phyloP scores from a whole-genome alignment of 2,797 vertebrate species.

The Limosa lapponica region DNA sequence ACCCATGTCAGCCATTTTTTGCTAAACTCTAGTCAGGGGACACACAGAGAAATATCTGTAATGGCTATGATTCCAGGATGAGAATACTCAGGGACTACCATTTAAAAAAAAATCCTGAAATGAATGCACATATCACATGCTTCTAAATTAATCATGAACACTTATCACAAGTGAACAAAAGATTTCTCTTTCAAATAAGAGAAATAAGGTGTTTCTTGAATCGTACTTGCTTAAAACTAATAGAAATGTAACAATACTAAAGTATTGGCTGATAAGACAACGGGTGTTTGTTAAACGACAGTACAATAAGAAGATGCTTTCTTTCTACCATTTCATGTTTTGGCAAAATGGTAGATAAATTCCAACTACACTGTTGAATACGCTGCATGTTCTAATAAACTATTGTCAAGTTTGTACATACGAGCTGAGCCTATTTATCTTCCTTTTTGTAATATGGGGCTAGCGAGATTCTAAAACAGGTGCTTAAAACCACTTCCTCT shows the following conservation, averaged over 20 bases:
- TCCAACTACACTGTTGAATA: not conserved
- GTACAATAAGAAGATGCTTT: not conserved
- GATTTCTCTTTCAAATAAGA: not conserved
- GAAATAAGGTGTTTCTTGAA: not conserved
- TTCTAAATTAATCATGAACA: not conserved
- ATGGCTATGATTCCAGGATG: not conserved
- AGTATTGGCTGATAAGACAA: not conserved
- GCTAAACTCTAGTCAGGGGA: not conserved
- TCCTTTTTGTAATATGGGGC: not conserved
- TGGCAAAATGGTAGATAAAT: not conserved
- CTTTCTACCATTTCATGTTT: not conserved
- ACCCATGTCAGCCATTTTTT: not conserved
- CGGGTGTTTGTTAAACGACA: not conserved
- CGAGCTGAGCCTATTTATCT: not conserved
- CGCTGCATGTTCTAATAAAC: not conserved
- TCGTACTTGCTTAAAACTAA: not conserved
- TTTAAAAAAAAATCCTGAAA: not conserved
- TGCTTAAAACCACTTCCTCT: not conserved
- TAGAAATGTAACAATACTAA: not conserved
- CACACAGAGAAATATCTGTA: not conserved
- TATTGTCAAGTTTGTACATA: not conserved
- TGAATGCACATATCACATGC: accelerated
- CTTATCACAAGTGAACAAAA: not conserved
- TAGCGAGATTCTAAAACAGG: not conserved
- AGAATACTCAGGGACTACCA: not conserved